Conservation (phyloP, 1,140 invertebrate genomes). For the Tetragonula clypearis region DNA sequence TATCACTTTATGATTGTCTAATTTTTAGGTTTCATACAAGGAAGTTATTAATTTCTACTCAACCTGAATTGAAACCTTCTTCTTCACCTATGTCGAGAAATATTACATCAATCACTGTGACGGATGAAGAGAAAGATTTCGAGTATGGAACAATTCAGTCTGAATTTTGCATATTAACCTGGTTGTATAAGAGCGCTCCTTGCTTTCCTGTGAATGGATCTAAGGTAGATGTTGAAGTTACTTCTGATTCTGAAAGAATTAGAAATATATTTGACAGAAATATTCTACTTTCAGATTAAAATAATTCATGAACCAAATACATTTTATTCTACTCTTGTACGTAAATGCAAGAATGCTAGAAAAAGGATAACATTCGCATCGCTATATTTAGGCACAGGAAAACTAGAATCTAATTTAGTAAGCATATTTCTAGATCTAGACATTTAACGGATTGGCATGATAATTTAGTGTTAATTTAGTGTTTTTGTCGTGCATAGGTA, state of each 20-base stretch:
- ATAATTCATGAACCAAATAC: conserved; percentile 88
- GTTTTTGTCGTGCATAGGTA: conserved; percentile 77
- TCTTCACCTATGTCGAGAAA: conserved; percentile 29
- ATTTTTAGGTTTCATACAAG: conserved; percentile 49
- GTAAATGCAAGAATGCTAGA: conserved; percentile 87
- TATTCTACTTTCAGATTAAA: conserved; percentile 81
- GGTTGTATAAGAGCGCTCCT: conserved; percentile 87
- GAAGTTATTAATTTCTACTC: conserved; percentile 28
- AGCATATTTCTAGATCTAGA: conserved; percentile 49
- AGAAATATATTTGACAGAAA: conserved; percentile 7
- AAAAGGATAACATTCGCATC: conserved; percentile 94
- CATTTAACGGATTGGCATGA: background rate
- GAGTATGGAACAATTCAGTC: conserved; percentile 44
- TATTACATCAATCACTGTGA: conserved; percentile 70
- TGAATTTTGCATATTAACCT: conserved; percentile 79
- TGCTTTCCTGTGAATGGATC: conserved; percentile 87
- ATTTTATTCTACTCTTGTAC: conserved; percentile 89
- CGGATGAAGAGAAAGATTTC: conserved; percentile 70
- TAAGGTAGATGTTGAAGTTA: conserved; percentile 79
- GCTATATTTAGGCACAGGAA: conserved; percentile 95
- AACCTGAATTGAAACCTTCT: conserved; percentile 30
- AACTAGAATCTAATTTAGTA: conserved; percentile 91
- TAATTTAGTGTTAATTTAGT: background rate
- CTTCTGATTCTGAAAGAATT: conserved; percentile 8
- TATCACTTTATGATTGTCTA: background rate